Conservation (phyloP, 2,888 invertebrate genomes). For the Magallana nippona region DNA sequence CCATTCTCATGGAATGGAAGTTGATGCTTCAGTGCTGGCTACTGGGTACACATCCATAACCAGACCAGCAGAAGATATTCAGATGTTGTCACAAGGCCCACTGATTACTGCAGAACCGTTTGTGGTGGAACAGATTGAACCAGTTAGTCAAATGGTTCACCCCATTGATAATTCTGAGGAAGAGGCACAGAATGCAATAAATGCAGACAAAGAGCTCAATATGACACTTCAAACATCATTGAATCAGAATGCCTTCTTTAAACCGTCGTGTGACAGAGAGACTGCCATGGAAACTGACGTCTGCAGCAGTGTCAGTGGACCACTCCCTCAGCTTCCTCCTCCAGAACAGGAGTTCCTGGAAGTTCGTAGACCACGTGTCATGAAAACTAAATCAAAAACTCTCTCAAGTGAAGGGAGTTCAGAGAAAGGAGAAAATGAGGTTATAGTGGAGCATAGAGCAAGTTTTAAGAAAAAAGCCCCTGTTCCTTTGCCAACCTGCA, state of each 20-base stretch:
- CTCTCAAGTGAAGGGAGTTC: slow-evolving; percentile 39
- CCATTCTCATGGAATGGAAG: slow-evolving; percentile 42
- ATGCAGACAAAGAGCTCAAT: slow-evolving; percentile 67
- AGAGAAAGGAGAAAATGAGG: slow-evolving; percentile 59
- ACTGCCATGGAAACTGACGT: slow-evolving; percentile 38
- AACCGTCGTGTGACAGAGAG: not conserved
- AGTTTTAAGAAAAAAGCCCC: slow-evolving; percentile 54
- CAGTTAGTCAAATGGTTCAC: slow-evolving; percentile 51
- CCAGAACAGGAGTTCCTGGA: slow-evolving; percentile 59
- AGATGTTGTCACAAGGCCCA: slow-evolving; percentile 60
- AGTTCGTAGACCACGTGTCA: slow-evolving; percentile 52
- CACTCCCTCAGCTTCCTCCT: slow-evolving; percentile 53
- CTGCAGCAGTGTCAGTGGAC: not conserved
- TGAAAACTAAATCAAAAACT: slow-evolving; percentile 32
- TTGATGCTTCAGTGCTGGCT: slow-evolving; percentile 55
- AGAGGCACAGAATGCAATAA: slow-evolving; percentile 69
- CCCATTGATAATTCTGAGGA: slow-evolving; percentile 63
- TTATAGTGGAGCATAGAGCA: slow-evolving; percentile 56
- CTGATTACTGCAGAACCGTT: slow-evolving; percentile 58
- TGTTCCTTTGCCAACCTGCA: slow-evolving; percentile 43
- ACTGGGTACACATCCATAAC: slow-evolving; percentile 56
- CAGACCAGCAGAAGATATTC: slow-evolving; percentile 59
- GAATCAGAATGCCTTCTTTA: slow-evolving; percentile 50
- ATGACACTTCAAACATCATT: slow-evolving; percentile 55
- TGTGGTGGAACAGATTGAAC: slow-evolving; percentile 55